Evolutionary conservation across 2,888 invertebrate species (phyloP), one percentile per base, ranked within the genome.

Genomic region (Desoria tigrina): DNA sequence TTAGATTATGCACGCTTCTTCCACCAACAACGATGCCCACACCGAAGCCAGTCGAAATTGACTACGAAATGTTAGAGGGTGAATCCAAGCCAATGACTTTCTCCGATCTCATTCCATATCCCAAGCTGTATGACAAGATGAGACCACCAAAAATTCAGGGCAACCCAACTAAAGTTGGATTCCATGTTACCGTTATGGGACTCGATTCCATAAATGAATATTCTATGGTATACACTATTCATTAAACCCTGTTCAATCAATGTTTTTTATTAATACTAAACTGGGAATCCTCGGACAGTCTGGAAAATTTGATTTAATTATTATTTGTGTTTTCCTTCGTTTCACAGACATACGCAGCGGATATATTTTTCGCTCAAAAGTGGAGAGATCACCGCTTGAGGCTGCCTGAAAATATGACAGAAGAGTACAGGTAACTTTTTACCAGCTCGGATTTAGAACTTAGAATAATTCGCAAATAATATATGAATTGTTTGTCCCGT

Each of bases 151-250:
- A 93, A 81, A 89, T 89, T 79, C 90, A 91, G 78, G 92, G 91
- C 18, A 88, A 90, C 78, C 90, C 94, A 0, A 94, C 94, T 1
- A 88, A 87, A 7, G 94, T 94, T 32, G 88, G 88, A 80, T 94
- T 94, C 81, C 94, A 94, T 79, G 93, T 94, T 39, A 94, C 94
- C 0, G 94, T 94, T 42, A 93, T 94, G 92, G 94, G 94, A 0
- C 83, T 95, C 71, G 94, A 95, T 82, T 94, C 94, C 42, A 94
- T 96, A 72, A 94, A 94, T 79, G 95, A 95, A 81, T 93, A 90
- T 77, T 94, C 94, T 3, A 96, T 96, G 95, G 92, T 92, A 82
- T 82, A 79, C 76, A 42, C 4, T 11, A 32, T 32, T 32, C 32
- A 32, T 11, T 7, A 32, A 32, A 32, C 6, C 32, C 32, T 4